Percentiles rank a stretch among this genome's conserved stretches.
Conservation (phyloP, 2,797 vertebrate genomes). For the Odontamblyopus lacepedii region DNA sequence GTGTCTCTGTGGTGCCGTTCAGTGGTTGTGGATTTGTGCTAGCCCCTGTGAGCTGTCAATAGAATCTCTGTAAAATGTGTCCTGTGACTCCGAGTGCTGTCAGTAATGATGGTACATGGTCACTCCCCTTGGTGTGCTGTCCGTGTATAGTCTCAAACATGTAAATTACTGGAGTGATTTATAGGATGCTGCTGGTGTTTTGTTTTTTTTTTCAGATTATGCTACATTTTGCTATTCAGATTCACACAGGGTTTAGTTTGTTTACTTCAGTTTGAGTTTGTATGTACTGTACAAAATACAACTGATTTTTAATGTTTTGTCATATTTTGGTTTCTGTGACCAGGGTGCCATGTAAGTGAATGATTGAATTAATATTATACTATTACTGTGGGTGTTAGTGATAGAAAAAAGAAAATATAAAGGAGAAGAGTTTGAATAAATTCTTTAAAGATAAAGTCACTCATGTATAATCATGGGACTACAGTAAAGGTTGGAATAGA, state of each 20-base stretch:
- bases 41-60: slow-evolving; percentile 61
- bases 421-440: slow-evolving; percentile 58
- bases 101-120: slow-evolving; percentile 19
- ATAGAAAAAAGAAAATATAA: slow-evolving; percentile 36
- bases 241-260: background rate
- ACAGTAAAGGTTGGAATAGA: slow-evolving; percentile 48
- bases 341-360: slow-evolving; percentile 16
- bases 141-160: slow-evolving; percentile 22
- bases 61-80: slow-evolving; percentile 45
- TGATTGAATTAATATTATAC: slow-evolving; percentile 20
- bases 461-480: slow-evolving; percentile 32
- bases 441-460: slow-evolving; percentile 42
- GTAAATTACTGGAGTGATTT: background rate
- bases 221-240: slow-evolving; percentile 20
- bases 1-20: slow-evolving; percentile 67
- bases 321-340: slow-evolving; percentile 9
- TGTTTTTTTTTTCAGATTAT: slow-evolving; percentile 18
- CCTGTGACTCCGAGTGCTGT: slow-evolving; percentile 33
- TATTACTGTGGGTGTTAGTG: slow-evolving; percentile 24
- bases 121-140: slow-evolving; percentile 29
- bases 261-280: background rate
- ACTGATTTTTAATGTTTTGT: slow-evolving; percentile 6
- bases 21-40: slow-evolving; percentile 76
- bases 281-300: background rate
- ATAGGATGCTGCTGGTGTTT: slow-evolving; percentile 18